Base-by-base conservation (phyloP, 2,888 invertebrate species). In the Oscheius onirici region DNA sequence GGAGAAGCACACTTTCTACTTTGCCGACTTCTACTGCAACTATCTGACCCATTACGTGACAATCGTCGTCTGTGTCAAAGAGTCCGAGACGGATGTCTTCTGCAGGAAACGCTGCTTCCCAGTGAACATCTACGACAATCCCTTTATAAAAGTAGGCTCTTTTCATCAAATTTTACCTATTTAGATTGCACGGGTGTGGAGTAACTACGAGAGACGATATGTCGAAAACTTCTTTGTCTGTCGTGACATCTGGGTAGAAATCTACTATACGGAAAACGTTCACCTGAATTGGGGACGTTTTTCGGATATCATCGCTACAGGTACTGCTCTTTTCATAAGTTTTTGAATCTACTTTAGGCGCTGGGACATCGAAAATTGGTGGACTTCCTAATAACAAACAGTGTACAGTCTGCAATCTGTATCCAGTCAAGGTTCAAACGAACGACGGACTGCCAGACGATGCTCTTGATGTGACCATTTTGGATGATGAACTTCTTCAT, bases 1-100 rank as follows among this genome's bases (percentile, higher is more conserved):
- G 1, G 46, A 58, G 3, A 26, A 44, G n/a, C 70, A 74, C 54
- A 75, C 80, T 24, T 69, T 87, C 61, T 88, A 88, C 69, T 88
- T 88, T 70, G 81, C 86, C n/a, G 88, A 88, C 72, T 88, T 88
- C 78, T 88, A 88, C 78, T 88, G 88, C 76, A 87, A 86, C 76
- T 77, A 80, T 54, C 61, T 69, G 15, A 75, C 76, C 8, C 88
- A 88, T 76, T 87, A 88, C 69, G 83, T 87, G 13, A 88, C 87
- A 0, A 69, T 88, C 6, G 86, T 88, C 8, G 67, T 87, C 6
- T 80, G 80, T 52, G n/a, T 69, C 1, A 72, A 69, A 34, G 77
- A 73, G 20, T 80, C 84, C n/a, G 76, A 74, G 10, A 77, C 80
- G 2, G 87, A 87, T 70, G 20, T 17, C 46, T 34, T 34, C 34